Evolutionary conservation across 2,888 invertebrate genomes (phyloP).

Genomic region (Pantelozetes paolii): DNA sequence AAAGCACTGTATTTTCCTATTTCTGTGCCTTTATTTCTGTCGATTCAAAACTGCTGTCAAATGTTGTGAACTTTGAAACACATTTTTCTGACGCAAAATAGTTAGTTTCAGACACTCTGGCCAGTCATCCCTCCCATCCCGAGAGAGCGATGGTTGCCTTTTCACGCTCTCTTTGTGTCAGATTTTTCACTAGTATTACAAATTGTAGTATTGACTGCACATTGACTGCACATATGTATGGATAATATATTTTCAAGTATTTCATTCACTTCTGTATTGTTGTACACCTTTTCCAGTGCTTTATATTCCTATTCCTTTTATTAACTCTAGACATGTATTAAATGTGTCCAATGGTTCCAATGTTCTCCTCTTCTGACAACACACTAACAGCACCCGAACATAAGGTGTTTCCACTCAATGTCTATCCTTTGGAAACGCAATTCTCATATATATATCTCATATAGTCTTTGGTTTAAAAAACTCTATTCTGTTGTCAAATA

Average conservation of each 20-base stretch:
- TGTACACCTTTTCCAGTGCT: not conserved
- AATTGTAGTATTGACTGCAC: slow-evolving; percentile 24
- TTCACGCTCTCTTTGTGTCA: slow-evolving; percentile 22
- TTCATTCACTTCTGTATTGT: not conserved
- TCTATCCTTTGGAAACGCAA: too few relatives aligned
- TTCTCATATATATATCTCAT: too few relatives aligned
- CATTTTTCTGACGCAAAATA: not conserved
- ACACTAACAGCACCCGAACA: not conserved
- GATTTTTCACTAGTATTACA: not conserved
- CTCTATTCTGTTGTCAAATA: slow-evolving; percentile 5
- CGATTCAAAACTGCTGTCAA: not conserved
- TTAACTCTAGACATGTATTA: slow-evolving; percentile 21
- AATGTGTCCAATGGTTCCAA: not conserved
- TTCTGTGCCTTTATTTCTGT: too few relatives aligned
- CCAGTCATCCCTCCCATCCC: not conserved
- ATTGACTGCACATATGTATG: not conserved
- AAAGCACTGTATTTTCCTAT: not conserved
- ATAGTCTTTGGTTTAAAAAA: not conserved
- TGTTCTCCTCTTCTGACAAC: not conserved
- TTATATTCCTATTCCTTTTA: not conserved
- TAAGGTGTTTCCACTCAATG: not conserved
- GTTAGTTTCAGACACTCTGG: not conserved
- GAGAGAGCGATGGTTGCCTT: slow-evolving; percentile 15
- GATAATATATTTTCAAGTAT: not conserved
- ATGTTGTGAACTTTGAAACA: not conserved